Evolutionary conservation across 2,888 invertebrate species (phyloP).

Genomic region (Morpho achilles): DNA sequence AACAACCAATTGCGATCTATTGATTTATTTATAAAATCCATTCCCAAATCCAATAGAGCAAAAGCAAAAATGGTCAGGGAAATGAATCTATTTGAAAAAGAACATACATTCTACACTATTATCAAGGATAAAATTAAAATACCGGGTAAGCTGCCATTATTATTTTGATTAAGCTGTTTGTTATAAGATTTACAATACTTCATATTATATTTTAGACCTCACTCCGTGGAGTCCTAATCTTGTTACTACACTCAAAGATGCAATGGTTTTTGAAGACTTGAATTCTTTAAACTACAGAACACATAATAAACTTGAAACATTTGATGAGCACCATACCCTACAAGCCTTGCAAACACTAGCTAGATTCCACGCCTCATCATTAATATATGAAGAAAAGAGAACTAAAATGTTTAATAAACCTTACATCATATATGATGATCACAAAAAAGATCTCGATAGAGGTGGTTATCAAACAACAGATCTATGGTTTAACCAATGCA

Average conservation of each 20-base stretch:
- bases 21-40: constrained; percentile 58
- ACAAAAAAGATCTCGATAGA: constrained; percentile 38
- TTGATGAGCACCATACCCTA: constrained; percentile 67
- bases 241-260: constrained; percentile 44
- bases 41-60: constrained; percentile 52
- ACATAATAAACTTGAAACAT: constrained; percentile 52
- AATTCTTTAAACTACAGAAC: constrained; percentile 47
- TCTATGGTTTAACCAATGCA: constrained; percentile 60
- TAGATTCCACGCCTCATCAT: constrained; percentile 71
- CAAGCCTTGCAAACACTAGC: constrained; percentile 66
- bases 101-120: constrained; percentile 50
- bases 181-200: neutral
- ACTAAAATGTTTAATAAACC: constrained; percentile 40
- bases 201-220: constrained; percentile 40
- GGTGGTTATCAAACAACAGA: constrained; percentile 47
- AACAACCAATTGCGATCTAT: constrained; percentile 34
- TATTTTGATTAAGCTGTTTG: neutral
- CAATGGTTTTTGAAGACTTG: constrained; percentile 66
- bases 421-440: constrained; percentile 52
- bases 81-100: constrained; percentile 54
- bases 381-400: constrained; percentile 70
- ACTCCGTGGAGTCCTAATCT: constrained; percentile 57
- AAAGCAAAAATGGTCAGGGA: constrained; percentile 63
- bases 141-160: constrained; percentile 41
- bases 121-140: constrained; percentile 48